A percentile compares a stretch with the other conserved stretches of the same genome.
Conservation (phyloP, 2,888 invertebrate species). For the Ophion costatus region DNA sequence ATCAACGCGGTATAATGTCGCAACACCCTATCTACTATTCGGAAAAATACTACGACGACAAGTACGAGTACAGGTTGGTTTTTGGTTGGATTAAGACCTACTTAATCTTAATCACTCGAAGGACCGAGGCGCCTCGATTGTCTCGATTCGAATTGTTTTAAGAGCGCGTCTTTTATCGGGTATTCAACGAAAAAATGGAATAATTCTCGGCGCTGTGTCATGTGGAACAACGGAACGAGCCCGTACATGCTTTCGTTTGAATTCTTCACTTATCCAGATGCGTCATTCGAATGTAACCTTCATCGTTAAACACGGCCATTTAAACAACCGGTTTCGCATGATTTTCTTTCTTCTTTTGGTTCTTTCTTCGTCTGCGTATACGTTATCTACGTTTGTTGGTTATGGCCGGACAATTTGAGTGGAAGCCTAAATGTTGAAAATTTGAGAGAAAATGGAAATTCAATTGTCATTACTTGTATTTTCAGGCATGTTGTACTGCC, state of each 20-base stretch:
- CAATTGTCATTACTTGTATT: not conserved
- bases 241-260: not conserved
- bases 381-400: not conserved
- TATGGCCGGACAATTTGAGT: not conserved
- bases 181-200: constrained; percentile 10
- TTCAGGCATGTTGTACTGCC: constrained; percentile 96
- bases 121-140: not conserved
- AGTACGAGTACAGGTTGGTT: constrained; percentile 95
- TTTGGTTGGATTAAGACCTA: constrained; percentile 4
- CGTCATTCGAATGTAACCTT: constrained; percentile 45
- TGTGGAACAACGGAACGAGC: not conserved
- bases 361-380: not conserved
- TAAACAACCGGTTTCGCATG: constrained; percentile 61
- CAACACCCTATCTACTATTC: constrained; percentile 94
- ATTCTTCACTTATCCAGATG: constrained; percentile 30
- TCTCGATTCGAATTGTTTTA: not conserved
- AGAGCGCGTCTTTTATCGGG: not conserved
- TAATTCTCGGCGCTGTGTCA: not conserved
- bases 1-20: constrained; percentile 84
- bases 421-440: not conserved
- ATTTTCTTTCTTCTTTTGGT: constrained; percentile 15
- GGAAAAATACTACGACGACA: constrained; percentile 96
- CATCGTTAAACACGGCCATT: constrained; percentile 50
- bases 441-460: not conserved
- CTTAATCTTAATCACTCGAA: not conserved